A percentile compares a stretch with the other conserved stretches of the same genome.
phyloP scores from a whole-genome alignment of 2,113 vertebrate species.

The Crotalus helleri region DNA sequence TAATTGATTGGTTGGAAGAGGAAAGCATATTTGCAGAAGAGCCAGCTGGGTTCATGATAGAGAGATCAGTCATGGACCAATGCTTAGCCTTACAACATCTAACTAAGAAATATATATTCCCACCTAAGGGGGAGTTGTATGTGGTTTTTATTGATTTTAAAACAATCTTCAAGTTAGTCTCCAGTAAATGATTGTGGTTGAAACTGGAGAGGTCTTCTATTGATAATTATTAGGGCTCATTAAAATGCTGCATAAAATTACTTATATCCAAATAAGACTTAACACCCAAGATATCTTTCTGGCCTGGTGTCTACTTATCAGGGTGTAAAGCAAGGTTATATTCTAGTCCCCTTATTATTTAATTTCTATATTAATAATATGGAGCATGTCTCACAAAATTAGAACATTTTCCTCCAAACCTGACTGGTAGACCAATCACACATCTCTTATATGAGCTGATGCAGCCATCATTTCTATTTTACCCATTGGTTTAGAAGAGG shows the following conservation, averaged over 20 bases:
- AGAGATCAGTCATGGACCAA: neutral
- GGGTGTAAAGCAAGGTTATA: neutral
- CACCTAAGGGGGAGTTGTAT: neutral
- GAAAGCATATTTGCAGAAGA: neutral
- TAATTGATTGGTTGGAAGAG: neutral
- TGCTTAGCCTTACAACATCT: neutral
- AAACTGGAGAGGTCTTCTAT: neutral
- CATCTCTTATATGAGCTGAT: neutral
- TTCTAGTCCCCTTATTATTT: neutral
- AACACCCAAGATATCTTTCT: neutral
- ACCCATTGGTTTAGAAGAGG: neutral
- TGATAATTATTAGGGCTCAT: neutral
- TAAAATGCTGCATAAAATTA: neutral
- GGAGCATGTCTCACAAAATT: neutral
- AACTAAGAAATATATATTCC: neutral
- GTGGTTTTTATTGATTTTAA: neutral
- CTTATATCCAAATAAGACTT: neutral
- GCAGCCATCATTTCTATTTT: neutral
- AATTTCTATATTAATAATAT: neutral
- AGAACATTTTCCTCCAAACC: neutral
- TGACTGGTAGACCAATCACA: neutral
- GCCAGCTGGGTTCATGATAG: neutral
- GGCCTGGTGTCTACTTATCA: neutral
- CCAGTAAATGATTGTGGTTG: neutral
- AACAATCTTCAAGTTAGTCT: neutral